phyloP scores from a whole-genome alignment of 2,888 invertebrate genomes.

The Netelia inedita region DNA sequence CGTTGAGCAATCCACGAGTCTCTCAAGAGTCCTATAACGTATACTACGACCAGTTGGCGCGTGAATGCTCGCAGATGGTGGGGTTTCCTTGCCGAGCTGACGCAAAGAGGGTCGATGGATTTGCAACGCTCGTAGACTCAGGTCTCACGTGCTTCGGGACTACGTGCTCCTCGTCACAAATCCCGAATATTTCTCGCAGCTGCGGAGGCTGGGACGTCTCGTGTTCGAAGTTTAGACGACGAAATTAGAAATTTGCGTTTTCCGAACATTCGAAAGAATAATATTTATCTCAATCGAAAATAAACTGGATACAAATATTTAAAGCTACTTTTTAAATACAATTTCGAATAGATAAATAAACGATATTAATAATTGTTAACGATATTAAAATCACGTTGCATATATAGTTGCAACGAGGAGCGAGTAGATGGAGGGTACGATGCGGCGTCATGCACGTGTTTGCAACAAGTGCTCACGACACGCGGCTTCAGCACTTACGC shows the following conservation, averaged over 20 bases:
- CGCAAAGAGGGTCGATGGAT: slow-evolving; percentile 19
- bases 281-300: neutral
- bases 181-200: slow-evolving; percentile 11
- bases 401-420: neutral
- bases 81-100: slow-evolving; percentile 16
- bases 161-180: slow-evolving; percentile 54
- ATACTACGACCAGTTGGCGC: too few species aligned
- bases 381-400: neutral
- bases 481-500: slow-evolving; percentile 29
- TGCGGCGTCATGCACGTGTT: neutral
- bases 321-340: too few species aligned
- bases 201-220: slow-evolving; percentile 20
- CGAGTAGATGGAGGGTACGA: neutral
- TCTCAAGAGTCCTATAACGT: neutral
- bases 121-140: slow-evolving; percentile 14
- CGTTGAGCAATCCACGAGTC: slow-evolving; percentile 15
- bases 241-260: slow-evolving; percentile 65
- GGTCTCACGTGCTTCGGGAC: neutral
- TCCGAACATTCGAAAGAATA: neutral
- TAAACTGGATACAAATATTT: neutral
- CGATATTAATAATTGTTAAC: too few species aligned
- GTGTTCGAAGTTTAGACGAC: slow-evolving; percentile 61
- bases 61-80: neutral
- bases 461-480: slow-evolving; percentile 33
- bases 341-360: too few species aligned